Conservation (phyloP, 2,113 vertebrate species). For the Neogobius melanostomus region DNA sequence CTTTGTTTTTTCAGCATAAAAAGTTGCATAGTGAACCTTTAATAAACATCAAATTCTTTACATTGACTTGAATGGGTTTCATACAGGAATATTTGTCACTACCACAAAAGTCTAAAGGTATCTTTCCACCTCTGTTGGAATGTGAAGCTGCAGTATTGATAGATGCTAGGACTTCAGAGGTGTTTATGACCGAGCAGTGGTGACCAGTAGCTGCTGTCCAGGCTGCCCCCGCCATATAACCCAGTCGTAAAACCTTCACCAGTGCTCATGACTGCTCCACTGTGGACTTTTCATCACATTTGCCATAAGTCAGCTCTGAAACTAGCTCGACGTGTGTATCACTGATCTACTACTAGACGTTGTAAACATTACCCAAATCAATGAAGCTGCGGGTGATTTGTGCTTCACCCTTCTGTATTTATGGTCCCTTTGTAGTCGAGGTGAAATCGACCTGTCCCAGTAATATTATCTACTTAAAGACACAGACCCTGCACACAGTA, state of each 20-base stretch:
- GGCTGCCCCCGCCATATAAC: conserved; percentile 44
- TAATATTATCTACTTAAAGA: conserved; percentile 68
- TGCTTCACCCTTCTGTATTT: conserved; percentile 39
- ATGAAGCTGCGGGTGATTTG: conserved; percentile 49
- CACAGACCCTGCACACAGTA: conserved; percentile 58
- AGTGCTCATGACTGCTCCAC: conserved; percentile 13
- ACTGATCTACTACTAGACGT: conserved; percentile 8
- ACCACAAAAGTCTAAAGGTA: too few relatives aligned
- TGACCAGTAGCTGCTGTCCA: conserved; percentile 49
- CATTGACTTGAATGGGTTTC: conserved; percentile 65
- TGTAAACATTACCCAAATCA: conserved; percentile 20
- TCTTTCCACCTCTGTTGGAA: conserved; percentile 51
- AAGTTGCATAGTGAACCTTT: too few relatives aligned
- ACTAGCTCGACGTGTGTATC: conserved; percentile 1
- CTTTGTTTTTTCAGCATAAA: too few relatives aligned
- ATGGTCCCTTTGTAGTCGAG: conserved; percentile 57
- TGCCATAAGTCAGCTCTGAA: conserved; percentile 1
- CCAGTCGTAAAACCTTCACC: conserved; percentile 30
- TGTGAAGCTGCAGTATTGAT: conserved; percentile 83
- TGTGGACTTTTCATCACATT: conserved; percentile 18
- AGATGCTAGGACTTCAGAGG: conserved; percentile 23
- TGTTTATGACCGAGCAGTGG: conserved; percentile 59
- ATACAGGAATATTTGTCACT: too few relatives aligned
- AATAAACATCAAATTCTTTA: conserved; percentile 88
- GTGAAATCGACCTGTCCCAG: conserved; percentile 60